These are phyloP conservation scores for Ganaspis sp. DNA, from an alignment of 1,140 invertebrate genomes.

Conservation along the genomic window DNA sequence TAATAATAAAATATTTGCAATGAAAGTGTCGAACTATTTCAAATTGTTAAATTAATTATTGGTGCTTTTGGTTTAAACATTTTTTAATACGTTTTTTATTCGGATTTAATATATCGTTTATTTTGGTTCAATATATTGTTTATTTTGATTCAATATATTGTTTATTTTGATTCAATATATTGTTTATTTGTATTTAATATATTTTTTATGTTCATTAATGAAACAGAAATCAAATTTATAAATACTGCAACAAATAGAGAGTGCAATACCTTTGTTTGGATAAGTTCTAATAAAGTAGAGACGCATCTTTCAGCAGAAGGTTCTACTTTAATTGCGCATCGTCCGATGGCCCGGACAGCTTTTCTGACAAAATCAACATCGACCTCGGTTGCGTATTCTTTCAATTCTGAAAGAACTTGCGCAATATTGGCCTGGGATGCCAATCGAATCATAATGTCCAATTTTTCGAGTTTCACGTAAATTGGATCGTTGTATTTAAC, in stretches of 20 bases:
- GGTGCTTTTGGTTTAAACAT: no score
- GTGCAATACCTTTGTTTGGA: conserved; percentile 98
- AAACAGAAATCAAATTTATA: no score
- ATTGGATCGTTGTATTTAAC: conserved; percentile 99
- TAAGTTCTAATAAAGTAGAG: conserved; percentile 98
- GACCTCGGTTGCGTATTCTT: conserved; percentile 99
- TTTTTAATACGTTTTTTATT: no score
- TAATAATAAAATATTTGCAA: background rate
- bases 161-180: no score
- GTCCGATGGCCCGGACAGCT: conserved; percentile 97
- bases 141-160: no score
- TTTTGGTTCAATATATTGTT: no score
- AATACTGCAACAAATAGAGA: no score
- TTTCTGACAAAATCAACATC: conserved; percentile 99
- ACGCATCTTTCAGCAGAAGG: conserved; percentile 99
- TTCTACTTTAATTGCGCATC: conserved; percentile 99
- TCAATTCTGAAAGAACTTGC: conserved; percentile 98
- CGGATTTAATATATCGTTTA: no score
- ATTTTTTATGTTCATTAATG: no score
- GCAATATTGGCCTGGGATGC: conserved; percentile 99
- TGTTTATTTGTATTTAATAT: no score
- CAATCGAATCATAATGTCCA: conserved; percentile 99
- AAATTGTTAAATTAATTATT: no score
- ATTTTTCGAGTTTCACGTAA: conserved; percentile 99
- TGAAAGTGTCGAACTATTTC: conserved; percentile 25